These are phyloP conservation scores for Piprites chloris DNA, from an alignment of 2,113 vertebrate species.

Conservation along the genomic window DNA sequence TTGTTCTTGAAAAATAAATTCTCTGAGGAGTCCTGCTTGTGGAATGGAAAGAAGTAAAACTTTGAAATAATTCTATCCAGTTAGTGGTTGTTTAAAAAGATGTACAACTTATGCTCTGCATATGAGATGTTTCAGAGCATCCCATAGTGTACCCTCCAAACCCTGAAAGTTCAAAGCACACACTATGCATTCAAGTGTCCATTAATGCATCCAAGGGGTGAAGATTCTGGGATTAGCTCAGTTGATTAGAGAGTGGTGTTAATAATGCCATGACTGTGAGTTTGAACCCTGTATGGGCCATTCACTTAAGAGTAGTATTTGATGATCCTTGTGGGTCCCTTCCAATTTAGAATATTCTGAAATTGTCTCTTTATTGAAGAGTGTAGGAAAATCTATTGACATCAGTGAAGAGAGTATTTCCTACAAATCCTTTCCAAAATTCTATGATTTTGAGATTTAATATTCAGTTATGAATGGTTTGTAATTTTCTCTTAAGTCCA, in stretches of 20 bases:
- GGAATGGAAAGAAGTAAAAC: background rate
- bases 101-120: background rate
- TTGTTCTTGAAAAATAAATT: background rate
- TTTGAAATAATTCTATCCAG: background rate
- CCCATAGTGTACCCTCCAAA: background rate
- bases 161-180: background rate
- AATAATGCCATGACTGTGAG: background rate
- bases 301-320: background rate
- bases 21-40: background rate
- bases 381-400: background rate
- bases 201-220: background rate
- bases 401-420: background rate
- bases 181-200: background rate
- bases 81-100: background rate
- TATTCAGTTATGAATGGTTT: background rate
- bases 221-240: background rate
- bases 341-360: background rate
- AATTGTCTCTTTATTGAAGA: background rate
- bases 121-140: background rate
- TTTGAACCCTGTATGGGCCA: background rate
- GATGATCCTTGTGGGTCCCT: background rate
- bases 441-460: background rate
- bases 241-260: background rate
- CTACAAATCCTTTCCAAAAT: background rate
- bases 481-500: background rate